These are phyloP conservation scores for Euclidia mi DNA, from an alignment of 2,888 invertebrate genomes.

Conservation along the genomic window DNA sequence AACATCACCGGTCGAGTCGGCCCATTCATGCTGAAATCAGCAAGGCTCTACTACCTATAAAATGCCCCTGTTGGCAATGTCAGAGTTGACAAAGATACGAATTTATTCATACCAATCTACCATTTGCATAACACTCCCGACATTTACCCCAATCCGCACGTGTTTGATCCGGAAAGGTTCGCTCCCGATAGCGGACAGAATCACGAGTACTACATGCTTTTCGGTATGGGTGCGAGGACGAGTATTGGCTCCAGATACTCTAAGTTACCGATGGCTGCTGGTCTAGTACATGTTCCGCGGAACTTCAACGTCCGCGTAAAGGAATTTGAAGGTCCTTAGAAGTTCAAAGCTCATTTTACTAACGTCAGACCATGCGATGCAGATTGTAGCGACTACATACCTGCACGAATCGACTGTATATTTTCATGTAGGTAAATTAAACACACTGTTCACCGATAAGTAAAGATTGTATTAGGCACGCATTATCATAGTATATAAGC, in stretches of 20 bases:
- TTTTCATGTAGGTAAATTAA: too few species aligned
- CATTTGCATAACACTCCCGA: constrained; percentile 1
- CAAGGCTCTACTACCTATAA: too few species aligned
- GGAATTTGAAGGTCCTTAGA: constrained; percentile 32
- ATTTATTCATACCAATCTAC: constrained; percentile 36
- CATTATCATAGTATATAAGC: too few species aligned
- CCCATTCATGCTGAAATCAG: too few species aligned
- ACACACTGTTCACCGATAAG: too few species aligned
- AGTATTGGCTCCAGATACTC: constrained; percentile 4
- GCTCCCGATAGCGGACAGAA: background rate
- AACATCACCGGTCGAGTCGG: too few species aligned
- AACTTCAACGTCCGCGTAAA: constrained; percentile 28
- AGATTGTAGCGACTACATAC: too few species aligned
- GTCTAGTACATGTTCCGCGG: background rate
- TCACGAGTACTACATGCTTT: background rate
- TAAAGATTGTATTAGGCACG: too few species aligned
- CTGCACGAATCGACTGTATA: too few species aligned
- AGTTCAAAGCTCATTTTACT: constrained; percentile 46
- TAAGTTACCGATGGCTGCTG: background rate
- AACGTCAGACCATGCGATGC: constrained; percentile 62
- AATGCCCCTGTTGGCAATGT: constrained; percentile 77
- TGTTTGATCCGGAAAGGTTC: constrained; percentile 7
- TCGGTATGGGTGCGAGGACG: constrained; percentile 4
- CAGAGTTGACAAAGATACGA: constrained; percentile 68
- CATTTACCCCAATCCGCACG: background rate